Evolutionary conservation across 2,113 vertebrate genomes (phyloP).

Genomic region (Cyprinodon brontotheroides): DNA sequence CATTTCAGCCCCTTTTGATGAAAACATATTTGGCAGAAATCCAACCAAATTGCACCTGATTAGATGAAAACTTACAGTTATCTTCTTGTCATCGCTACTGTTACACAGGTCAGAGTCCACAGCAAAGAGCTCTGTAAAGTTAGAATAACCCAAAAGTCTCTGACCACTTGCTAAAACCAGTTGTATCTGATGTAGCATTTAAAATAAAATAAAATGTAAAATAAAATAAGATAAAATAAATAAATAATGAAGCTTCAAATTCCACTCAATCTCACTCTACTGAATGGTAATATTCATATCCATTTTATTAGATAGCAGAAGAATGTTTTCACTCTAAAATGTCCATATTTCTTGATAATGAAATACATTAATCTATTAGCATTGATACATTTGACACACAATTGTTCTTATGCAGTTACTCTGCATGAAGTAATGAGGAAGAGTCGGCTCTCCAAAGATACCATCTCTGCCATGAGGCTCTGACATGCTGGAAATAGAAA

Average conservation of each 20-base stretch:
- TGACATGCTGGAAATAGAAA: constrained; percentile 71
- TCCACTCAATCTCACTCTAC: constrained; percentile 27
- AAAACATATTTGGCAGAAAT: too few species aligned
- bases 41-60: too few species aligned
- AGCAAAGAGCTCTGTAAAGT: too few species aligned
- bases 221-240: not conserved
- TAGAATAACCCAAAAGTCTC: too few species aligned
- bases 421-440: constrained; percentile 50
- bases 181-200: too few species aligned
- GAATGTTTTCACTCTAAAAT: constrained; percentile 19
- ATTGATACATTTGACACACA: too few species aligned
- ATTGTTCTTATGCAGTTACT: constrained; percentile 43
- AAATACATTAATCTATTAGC: constrained; percentile 24
- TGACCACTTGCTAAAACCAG: too few species aligned
- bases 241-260: constrained; percentile 17
- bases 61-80: too few species aligned
- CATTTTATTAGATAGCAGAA: constrained; percentile 18
- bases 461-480: constrained; percentile 68
- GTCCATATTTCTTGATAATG: constrained; percentile 36
- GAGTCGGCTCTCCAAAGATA: constrained; percentile 52
- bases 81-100: too few species aligned
- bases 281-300: constrained; percentile 31
- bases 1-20: too few species aligned
- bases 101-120: too few species aligned
- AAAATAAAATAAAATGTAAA: too few species aligned